Conservation (phyloP, 2,113 vertebrate species). For the Cyphomyrus discorhynchus region DNA sequence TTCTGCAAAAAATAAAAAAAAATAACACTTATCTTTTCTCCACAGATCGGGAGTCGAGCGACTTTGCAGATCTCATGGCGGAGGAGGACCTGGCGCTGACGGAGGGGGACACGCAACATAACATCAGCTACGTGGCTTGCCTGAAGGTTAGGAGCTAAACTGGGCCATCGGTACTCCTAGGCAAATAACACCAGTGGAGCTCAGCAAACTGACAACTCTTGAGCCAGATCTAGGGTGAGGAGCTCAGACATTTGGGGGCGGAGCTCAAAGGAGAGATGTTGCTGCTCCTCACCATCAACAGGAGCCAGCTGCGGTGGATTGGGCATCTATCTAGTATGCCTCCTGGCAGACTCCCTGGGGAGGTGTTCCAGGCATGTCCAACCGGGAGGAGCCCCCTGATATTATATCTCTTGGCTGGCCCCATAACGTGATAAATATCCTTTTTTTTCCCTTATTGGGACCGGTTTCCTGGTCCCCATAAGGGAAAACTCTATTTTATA, state of each 20-base stretch:
- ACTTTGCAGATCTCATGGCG: conserved; percentile 80
- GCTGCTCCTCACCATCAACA: neutral
- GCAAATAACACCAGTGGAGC: neutral
- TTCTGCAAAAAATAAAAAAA: neutral
- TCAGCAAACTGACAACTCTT: neutral
- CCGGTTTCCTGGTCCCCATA: too few relatives aligned
- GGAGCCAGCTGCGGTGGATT: neutral
- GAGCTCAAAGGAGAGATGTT: neutral
- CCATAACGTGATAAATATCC: too few relatives aligned
- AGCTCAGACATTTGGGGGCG: neutral
- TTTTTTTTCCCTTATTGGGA: too few relatives aligned
- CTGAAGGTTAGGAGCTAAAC: conserved; percentile 70
- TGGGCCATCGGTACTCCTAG: neutral
- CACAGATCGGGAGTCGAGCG: conserved; percentile 86
- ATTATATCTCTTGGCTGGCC: neutral
- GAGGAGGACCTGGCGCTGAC: conserved; percentile 75
- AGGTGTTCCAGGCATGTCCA: neutral
- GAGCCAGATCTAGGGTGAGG: neutral
- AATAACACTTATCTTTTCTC: conserved; percentile 17
- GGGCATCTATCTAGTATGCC: neutral
- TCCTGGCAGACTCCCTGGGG: neutral
- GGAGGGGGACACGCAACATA: conserved; percentile 72
- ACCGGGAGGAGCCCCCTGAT: neutral
- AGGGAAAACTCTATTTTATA: too few relatives aligned
- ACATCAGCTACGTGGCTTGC: conserved; percentile 68